Conservation (phyloP, 2,888 invertebrate species). For the Ennomos erosarius region DNA sequence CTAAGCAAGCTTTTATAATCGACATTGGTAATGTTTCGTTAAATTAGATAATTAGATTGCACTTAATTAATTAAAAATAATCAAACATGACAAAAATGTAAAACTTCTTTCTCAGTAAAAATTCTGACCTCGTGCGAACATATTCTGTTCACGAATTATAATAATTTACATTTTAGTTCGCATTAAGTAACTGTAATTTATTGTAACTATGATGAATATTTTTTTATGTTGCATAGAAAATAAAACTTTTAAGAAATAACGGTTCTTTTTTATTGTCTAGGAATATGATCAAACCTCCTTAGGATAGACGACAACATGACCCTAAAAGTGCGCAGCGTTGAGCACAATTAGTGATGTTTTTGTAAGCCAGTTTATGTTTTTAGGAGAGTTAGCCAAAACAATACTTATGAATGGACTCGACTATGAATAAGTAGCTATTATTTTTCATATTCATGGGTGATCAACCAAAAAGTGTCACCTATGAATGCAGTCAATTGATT, state of each 20-base stretch:
- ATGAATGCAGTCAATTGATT: too few species aligned
- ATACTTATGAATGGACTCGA: too few species aligned
- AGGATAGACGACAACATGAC: too few species aligned
- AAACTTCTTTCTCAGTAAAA: constrained; percentile 49
- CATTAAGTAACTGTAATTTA: constrained; percentile 84
- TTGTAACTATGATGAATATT: constrained; percentile 85
- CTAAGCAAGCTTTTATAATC: constrained; percentile 64
- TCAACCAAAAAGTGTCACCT: too few species aligned
- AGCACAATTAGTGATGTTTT: too few species aligned
- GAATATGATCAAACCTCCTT: too few species aligned
- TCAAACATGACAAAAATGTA: constrained; percentile 67
- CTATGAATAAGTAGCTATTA: too few species aligned
- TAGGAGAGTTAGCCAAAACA: too few species aligned
- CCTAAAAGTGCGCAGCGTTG: too few species aligned
- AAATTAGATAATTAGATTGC: constrained; percentile 64
- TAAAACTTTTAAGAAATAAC: constrained; percentile 82
- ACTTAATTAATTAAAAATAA: constrained; percentile 56
- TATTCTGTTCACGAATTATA: constrained; percentile 71
- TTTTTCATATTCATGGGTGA: too few species aligned
- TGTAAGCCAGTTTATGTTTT: too few species aligned
- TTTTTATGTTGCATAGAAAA: constrained; percentile 87
- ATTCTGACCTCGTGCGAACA: constrained; percentile 59
- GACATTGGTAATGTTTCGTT: constrained; percentile 60
- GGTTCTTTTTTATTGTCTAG: constrained; percentile 43
- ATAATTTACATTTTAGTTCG: constrained; percentile 78